Evolutionary conservation across 1,140 invertebrate species (phyloP), one percentile per base, ranked within the genome.

Genomic region (Leucophenga varia): DNA sequence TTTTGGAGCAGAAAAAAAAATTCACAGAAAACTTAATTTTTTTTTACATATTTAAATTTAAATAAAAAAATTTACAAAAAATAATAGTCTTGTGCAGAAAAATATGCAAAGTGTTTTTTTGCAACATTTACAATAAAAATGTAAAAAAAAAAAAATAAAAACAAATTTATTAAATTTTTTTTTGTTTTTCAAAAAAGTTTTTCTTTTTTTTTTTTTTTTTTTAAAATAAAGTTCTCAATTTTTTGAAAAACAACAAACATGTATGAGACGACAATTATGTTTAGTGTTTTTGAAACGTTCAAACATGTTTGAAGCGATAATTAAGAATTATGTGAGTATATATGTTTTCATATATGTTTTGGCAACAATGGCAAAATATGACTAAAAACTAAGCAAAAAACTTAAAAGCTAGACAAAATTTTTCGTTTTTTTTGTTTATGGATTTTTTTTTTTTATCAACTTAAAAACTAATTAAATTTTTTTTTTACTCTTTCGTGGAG

Each of bases 391-490:
- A 37, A 7, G 16, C 35, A 14, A 37, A 12, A 37, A 37, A 37
- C 35, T 37, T 14, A 37, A 37, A 9, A 25, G 22, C 22, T 25
- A 25, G 10, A 25, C 22, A 30, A 13, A 37, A 12, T 53, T 47
- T 25, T 57, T 42, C 28, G 38, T 59, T 39, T 57, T 35, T 47
- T 48, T 42, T 59, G 61, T 65, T n/a, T 54, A 61, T 63, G 53
- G 59, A 67, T 59, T 63, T 55, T 67, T 65, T 61, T 43, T 44
- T 30, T 50, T 47, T 60, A 53, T 46, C 39, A 54, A 43, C 43
- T 10, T 25, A 25, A 25, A 25, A 25, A 25, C 10, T 54, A 48
- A 43, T 51, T 64, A 53, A 56, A 49, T 38, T 32, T 42, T 45
- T 47, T 22, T 13, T 17, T 43, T 43, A 57, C 35, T 8, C 39